Conservation (phyloP, 2,888 invertebrate genomes). For the Isotomurus palustris region DNA sequence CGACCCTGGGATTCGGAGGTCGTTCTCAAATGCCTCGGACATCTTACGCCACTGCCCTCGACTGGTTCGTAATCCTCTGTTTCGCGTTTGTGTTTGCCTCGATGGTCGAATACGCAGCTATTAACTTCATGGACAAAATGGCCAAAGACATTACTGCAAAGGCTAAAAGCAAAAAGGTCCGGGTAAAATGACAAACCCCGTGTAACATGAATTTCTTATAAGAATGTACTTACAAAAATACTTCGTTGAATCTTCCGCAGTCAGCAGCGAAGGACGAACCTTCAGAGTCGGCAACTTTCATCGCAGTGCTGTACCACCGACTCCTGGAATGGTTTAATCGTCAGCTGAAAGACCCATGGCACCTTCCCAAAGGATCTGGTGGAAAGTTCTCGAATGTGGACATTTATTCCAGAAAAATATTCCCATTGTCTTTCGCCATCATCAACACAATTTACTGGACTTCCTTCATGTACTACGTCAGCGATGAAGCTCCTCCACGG, state of each 20-base stretch:
- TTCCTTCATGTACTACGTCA: constrained; percentile 48
- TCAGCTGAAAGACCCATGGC: constrained; percentile 39
- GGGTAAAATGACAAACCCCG: too few species aligned
- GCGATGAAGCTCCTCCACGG: constrained; percentile 43
- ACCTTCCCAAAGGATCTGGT: constrained; percentile 41
- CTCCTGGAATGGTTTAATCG: constrained; percentile 31
- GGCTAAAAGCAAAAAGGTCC: constrained; percentile 42
- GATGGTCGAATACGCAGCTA: constrained; percentile 60
- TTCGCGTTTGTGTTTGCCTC: constrained; percentile 62
- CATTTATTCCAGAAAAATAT: constrained; percentile 56
- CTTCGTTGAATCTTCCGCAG: not conserved
- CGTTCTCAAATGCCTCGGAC: constrained; percentile 59
- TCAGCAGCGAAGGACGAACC: not conserved
- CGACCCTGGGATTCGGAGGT: constrained; percentile 61
- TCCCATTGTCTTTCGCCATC: constrained; percentile 57
- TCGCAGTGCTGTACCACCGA: not conserved
- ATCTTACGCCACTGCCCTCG: constrained; percentile 61
- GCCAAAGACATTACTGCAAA: constrained; percentile 50
- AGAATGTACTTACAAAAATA: not conserved
- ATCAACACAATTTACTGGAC: constrained; percentile 55
- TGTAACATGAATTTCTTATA: too few species aligned
- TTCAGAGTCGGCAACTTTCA: not conserved
- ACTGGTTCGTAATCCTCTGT: constrained; percentile 61
- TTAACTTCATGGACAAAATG: constrained; percentile 57
- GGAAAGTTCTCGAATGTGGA: constrained; percentile 54